Evolutionary conservation across 2,888 invertebrate species (phyloP).

Genomic region (Drosophila mayaguana): DNA sequence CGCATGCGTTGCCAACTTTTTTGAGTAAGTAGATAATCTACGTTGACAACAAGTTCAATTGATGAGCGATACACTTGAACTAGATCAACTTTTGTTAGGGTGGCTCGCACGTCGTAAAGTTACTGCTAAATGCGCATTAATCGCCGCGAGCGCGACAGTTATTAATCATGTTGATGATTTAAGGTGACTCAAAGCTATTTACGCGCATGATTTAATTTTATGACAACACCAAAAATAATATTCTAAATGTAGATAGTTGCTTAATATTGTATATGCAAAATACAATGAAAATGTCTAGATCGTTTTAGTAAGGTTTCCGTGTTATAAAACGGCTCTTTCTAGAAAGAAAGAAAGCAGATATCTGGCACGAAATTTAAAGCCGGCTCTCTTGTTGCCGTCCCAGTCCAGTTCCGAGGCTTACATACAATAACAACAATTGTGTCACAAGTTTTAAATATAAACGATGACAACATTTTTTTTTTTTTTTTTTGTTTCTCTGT

Average conservation of each 20-base stretch:
- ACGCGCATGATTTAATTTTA: conserved; percentile 39
- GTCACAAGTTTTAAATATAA: conserved; percentile 80
- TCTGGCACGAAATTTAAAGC: conserved; percentile 54
- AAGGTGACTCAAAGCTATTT: conserved; percentile 49
- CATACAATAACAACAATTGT: conserved; percentile 77
- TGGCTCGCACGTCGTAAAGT: background rate
- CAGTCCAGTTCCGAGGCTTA: conserved; percentile 51
- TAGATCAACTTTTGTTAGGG: conserved; percentile 3
- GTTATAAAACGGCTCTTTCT: background rate
- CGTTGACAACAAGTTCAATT: conserved; percentile 21
- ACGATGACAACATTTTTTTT: conserved; percentile 72
- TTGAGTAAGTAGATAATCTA: background rate
- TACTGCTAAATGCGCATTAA: conserved; percentile 33
- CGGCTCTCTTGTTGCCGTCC: conserved; percentile 28
- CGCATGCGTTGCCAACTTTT: conserved; percentile 8
- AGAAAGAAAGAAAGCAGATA: conserved; percentile 50
- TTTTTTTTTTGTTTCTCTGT: conserved; percentile 29
- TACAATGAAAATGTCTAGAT: background rate
- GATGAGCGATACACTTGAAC: conserved; percentile 17
- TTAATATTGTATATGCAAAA: background rate
- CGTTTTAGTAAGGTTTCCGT: conserved; percentile 8
- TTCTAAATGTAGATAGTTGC: conserved; percentile 19
- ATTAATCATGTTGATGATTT: conserved; percentile 43
- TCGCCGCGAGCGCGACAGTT: background rate
- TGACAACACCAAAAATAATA: conserved; percentile 22